Base-by-base conservation (phyloP, 1,140 invertebrate species). In the Drosophila tristis region DNA sequence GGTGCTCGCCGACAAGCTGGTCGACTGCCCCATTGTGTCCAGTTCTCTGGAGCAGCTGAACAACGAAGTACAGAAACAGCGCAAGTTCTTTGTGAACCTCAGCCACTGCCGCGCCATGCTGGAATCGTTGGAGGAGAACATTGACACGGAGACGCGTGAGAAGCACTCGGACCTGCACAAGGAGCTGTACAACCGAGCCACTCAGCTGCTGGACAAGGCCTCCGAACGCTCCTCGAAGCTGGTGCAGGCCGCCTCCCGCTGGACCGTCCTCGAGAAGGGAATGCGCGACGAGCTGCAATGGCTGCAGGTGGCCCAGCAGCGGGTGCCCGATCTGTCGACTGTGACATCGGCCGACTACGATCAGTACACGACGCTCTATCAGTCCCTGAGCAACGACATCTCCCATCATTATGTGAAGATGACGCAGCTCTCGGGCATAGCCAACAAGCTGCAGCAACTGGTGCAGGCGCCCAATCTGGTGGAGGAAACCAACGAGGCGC, bases 21-120 rank as follows among this genome's bases (percentile, higher is more conserved):
- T 97, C 3, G 95, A 96, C 47, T 95, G 94, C 77, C 95, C 95
- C 15, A 95, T 97, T 29, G 94, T 94, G 2, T 96, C 96, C 1
- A 94, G 93, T 43, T 95, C 95, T 74, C 92, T 97, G 57, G 94
- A 96, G 76, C 95, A 97, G 78, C 92, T 97, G 8, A 96, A 96
- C 78, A 96, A 97, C 80, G 97, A 97, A 93, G 96, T 97, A 92
- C 96, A 97, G 74, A 97, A 97, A 82, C 96, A 97, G 85, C 94
- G 96, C 45, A 97, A 97, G 82, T 97, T 97, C 92, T 97, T 98
- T 84, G 95, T 96, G 0, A 97, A 97, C 78, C 91, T 98, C 8
- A 97, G 96, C 79, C 96, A 97, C 64, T 97, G 97, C 78, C 94
- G 95, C 78, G 95, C 95, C 23, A 96, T 97, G 70, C 92, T 98